Conservation (phyloP, 2,888 invertebrate species). For the Tetropium fuscum region DNA sequence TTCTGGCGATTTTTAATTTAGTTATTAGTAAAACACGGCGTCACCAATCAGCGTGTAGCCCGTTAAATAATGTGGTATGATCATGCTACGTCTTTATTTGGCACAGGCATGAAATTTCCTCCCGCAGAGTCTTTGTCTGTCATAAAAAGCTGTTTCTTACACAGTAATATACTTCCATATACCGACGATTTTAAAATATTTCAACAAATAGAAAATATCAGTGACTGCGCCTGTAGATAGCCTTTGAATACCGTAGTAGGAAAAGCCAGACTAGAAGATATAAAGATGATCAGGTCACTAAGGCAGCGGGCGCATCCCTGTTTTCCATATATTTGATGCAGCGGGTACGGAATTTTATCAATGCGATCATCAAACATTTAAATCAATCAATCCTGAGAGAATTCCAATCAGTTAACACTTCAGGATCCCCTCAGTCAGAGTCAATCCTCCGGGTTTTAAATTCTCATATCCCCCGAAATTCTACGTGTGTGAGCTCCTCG, state of each 20-base stretch:
- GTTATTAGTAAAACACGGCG: too few species aligned
- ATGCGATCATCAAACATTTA: constrained; percentile 51
- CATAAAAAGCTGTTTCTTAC: too few species aligned
- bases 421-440: constrained; percentile 32
- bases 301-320: constrained; percentile 7
- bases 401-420: constrained; percentile 50
- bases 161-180: too few species aligned
- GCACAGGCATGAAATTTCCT: too few species aligned
- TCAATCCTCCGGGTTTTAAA: constrained; percentile 34
- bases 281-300: constrained; percentile 1
- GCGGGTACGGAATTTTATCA: constrained; percentile 34
- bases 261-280: constrained; percentile 1
- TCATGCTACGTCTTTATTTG: too few species aligned
- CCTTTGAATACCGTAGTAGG: neutral
- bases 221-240: too few species aligned
- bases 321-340: constrained; percentile 18
- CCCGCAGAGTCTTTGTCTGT: too few species aligned
- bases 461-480: constrained; percentile 27
- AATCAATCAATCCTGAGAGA: constrained; percentile 50
- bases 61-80: too few species aligned
- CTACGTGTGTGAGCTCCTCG: constrained; percentile 18
- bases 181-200: neutral
- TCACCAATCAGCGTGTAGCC: too few species aligned
- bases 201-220: neutral
- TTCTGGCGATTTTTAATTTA: too few species aligned